These are phyloP conservation scores for Pygathrix nemaeus DNA, from an alignment of 2,113 vertebrate species.

Conservation along the genomic window DNA sequence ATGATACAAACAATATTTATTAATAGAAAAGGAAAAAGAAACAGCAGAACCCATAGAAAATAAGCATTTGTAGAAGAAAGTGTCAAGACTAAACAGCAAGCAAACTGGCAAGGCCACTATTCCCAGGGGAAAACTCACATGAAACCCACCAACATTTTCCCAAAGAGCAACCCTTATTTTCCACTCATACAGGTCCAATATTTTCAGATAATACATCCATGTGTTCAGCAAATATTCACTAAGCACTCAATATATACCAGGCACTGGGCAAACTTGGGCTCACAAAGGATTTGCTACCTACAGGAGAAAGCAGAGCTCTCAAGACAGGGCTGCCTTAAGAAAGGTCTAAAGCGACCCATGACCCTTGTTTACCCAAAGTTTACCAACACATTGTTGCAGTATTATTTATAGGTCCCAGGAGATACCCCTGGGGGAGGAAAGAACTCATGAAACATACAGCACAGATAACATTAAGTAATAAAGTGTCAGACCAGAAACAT, in stretches of 20 bases:
- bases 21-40: neutral
- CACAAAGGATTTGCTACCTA: neutral
- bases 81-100: neutral
- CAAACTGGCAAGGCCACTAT: neutral
- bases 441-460: neutral
- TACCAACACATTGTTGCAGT: too few relatives aligned
- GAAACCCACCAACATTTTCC: neutral
- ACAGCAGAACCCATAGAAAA: neutral
- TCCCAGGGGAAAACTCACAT: neutral
- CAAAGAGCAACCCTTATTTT: neutral
- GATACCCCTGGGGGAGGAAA: neutral
- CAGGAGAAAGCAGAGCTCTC: neutral
- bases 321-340: neutral
- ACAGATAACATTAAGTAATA: neutral
- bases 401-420: neutral
- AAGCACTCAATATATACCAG: neutral
- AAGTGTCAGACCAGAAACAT: neutral
- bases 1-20: neutral
- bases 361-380: neutral
- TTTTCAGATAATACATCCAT: neutral
- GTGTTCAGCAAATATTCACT: neutral
- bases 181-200: accelerated
- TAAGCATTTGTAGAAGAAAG: neutral
- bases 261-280: neutral
- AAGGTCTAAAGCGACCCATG: neutral